Percentiles rank a stretch among this genome's conserved stretches.
Conservation (phyloP, 2,797 vertebrate species). For the Naso thynnoides region DNA sequence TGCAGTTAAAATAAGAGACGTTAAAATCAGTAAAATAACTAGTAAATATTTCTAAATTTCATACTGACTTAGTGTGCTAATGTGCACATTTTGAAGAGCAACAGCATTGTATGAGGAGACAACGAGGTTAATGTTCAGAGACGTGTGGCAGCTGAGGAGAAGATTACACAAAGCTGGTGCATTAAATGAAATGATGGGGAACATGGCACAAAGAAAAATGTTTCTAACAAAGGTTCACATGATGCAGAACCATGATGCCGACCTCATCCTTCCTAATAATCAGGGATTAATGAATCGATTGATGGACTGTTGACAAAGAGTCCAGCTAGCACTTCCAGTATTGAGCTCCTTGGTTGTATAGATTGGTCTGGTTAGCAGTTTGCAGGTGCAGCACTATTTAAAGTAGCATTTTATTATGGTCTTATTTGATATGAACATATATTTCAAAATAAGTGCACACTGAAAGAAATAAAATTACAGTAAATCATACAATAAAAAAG, state of each 20-base stretch:
- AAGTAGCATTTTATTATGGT: too few relatives aligned
- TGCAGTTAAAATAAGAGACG: too few relatives aligned
- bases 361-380: conserved; percentile 9
- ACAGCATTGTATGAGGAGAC: not conserved
- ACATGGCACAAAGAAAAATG: not conserved
- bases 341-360: conserved; percentile 28
- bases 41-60: not conserved
- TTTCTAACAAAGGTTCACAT: conserved; percentile 6
- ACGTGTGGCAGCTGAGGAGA: conserved; percentile 1
- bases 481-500: too few relatives aligned
- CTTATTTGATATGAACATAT: too few relatives aligned
- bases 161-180: not conserved
- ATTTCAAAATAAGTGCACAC: too few relatives aligned
- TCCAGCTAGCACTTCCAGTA: conserved; percentile 31
- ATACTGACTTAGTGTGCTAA: too few relatives aligned
- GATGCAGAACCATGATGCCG: not conserved
- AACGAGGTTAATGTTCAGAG: not conserved
- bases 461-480: too few relatives aligned
- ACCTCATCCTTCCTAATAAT: not conserved
- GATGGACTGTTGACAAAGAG: conserved; percentile 42
- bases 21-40: not conserved
- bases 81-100: not conserved
- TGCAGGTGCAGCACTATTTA: not conserved
- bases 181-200: not conserved
- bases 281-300: conserved; percentile 35